Percentiles rank a stretch among this genome's conserved stretches.
Conservation (phyloP, 2,113 vertebrate genomes). For the Sander lucioperca region DNA sequence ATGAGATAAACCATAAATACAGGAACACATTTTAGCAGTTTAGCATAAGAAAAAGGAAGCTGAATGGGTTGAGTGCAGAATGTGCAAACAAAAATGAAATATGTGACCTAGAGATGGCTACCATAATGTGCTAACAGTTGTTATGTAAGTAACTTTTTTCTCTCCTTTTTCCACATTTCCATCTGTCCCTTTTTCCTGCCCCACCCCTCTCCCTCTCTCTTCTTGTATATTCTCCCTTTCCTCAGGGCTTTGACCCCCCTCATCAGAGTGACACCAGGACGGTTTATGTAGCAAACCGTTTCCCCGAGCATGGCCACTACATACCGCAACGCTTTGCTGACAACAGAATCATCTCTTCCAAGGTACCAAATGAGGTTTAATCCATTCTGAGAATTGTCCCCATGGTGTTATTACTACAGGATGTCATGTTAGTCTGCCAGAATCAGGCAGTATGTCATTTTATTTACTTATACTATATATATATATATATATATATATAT, state of each 20-base stretch:
- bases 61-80: no score
- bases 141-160: not conserved
- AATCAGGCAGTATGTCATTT: not conserved
- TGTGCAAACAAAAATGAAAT: no score
- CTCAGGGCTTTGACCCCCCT: constrained; percentile 96
- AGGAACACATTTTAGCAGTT: no score
- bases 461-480: not conserved
- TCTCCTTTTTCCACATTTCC: no score
- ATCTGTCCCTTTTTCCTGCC: not conserved
- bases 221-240: constrained; percentile 34
- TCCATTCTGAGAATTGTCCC: not conserved
- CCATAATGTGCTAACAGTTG: not conserved
- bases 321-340: constrained; percentile 96
- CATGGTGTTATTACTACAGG: not conserved
- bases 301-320: constrained; percentile 95
- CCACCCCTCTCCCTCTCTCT: not conserved
- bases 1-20: no score
- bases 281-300: constrained; percentile 96
- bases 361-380: constrained; percentile 83
- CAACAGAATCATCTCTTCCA: constrained; percentile 98
- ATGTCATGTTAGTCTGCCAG: not conserved
- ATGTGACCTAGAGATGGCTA: not conserved
- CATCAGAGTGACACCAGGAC: constrained; percentile 98
- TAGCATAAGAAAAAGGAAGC: no score
- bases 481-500: no score